Base-by-base conservation (phyloP, 2,888 invertebrate species). In the Agrotis exclamationis region DNA sequence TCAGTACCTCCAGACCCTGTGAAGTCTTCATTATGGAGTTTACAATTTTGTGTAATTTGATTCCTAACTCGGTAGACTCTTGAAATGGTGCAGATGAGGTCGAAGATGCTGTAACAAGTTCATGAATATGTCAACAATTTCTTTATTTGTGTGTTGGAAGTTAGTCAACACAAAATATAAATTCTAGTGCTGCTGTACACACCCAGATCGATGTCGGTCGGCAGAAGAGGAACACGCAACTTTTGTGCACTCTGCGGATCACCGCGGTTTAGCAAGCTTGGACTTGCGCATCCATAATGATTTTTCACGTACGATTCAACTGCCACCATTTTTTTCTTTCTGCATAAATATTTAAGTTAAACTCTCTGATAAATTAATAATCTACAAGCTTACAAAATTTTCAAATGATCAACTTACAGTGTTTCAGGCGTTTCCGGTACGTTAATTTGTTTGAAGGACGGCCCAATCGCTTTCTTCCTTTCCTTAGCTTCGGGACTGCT, bases 261-360 rank as follows among this genome's bases (percentile, higher is more conserved):
- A 60, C 57, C 68, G 58, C 62, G 54, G 22, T 63, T 64, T 53
- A 72, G 69, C 18, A 82, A 68, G n/a, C 69, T 48, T 54, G 80
- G 54, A 44, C 81, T 48, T 58, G 71, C 33, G 45, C 83, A 84
- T 51, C 91, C 90, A 82, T 88, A 93, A 76, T 92, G 91, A 80
- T 74, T 89, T 74, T 91, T 92, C 57, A 92, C 86, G 85, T 93
- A 91, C n/a, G 92, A 87, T 80, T 93, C 93, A 67, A 92, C 91
- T n/a, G 89, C 89, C 68, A 89, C 89, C 89, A 91, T 91, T 80
- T 92, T 93, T 83, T 91, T 90, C 77, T 90, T 93, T 79, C 87
- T 89, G 81, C 6, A 69, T 45, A 54, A 44, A 74, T 20, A 63
- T 18, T 45, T 11, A 60, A 24, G 18, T 44, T 59, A 7, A 51